Evolutionary conservation across 2,797 vertebrate species (phyloP).

Genomic region (Hippopotamyrus pictus): DNA sequence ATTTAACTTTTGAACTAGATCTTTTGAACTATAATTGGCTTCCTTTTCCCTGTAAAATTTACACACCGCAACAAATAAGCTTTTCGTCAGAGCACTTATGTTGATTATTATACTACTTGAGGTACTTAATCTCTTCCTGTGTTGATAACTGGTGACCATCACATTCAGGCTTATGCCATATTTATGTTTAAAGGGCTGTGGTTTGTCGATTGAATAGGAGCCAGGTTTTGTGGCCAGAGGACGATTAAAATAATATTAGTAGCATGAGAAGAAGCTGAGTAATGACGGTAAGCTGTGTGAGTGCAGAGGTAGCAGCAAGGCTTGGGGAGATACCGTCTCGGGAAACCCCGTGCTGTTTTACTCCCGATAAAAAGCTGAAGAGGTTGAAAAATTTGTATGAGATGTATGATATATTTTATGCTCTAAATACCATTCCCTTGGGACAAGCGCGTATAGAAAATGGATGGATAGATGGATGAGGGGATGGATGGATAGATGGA

Average conservation of each 20-base stretch:
- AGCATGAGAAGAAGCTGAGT: background rate
- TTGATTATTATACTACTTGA: background rate
- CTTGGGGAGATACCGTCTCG: background rate
- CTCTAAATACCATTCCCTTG: background rate
- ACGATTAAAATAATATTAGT: background rate
- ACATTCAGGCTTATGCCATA: background rate
- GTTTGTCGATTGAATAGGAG: background rate
- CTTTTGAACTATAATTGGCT: background rate
- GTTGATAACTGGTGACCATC: background rate
- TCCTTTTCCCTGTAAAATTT: background rate
- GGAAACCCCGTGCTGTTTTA: background rate
- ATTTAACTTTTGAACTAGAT: background rate
- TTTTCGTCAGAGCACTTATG: background rate
- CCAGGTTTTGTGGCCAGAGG: background rate
- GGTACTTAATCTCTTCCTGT: background rate
- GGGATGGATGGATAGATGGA: background rate
- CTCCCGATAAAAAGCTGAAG: background rate
- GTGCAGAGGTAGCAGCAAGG: background rate
- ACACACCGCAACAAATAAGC: slow-evolving; percentile 4
- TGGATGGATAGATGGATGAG: background rate
- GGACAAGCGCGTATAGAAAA: background rate
- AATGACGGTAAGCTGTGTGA: background rate
- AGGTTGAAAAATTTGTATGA: background rate
- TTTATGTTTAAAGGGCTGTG: background rate
- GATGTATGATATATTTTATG: background rate